Percentiles rank a stretch among this genome's conserved stretches.
Conservation (phyloP, 2,888 invertebrate genomes). For the Seira musarum region DNA sequence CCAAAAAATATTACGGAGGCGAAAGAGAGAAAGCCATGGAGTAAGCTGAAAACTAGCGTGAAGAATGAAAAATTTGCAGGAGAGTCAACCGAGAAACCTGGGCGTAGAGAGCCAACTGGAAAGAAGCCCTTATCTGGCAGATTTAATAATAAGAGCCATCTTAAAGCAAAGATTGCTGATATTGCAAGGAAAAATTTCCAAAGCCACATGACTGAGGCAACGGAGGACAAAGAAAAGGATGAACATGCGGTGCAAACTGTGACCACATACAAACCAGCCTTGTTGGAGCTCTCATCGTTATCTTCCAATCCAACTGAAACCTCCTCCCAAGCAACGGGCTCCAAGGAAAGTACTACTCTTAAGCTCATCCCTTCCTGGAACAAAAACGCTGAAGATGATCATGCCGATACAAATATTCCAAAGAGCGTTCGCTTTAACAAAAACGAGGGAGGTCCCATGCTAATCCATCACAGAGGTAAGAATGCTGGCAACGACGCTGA, state of each 20-base stretch:
- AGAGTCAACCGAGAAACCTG: conserved; percentile 28
- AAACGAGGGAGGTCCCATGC: conserved; percentile 52
- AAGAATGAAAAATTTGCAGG: conserved; percentile 17
- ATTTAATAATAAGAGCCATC: conserved; percentile 38
- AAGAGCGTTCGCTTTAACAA: conserved; percentile 55
- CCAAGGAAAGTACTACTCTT: conserved; percentile 18
- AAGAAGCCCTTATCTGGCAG: conserved; percentile 48
- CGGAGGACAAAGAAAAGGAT: conserved; percentile 5
- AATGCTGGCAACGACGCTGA: conserved; percentile 8
- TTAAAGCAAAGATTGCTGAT: conserved; percentile 58
- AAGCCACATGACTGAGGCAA: conserved; percentile 29
- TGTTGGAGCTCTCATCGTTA: conserved; percentile 14
- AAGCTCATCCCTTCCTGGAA: conserved; percentile 24
- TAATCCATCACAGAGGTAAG: conserved; percentile 35
- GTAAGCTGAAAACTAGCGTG: conserved; percentile 23
- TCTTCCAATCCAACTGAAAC: not conserved
- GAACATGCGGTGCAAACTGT: not conserved
- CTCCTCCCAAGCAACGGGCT: not conserved
- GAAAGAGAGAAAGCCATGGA: conserved; percentile 36
- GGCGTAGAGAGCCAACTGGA: not conserved
- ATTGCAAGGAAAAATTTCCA: conserved; percentile 57
- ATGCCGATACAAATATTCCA: conserved; percentile 55
- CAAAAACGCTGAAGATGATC: conserved; percentile 45
- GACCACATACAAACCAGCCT: conserved; percentile 50
- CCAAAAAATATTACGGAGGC: conserved; percentile 30